Conservation (phyloP, 2,797 vertebrate species). For the Schizopygopsis malacanthus region DNA sequence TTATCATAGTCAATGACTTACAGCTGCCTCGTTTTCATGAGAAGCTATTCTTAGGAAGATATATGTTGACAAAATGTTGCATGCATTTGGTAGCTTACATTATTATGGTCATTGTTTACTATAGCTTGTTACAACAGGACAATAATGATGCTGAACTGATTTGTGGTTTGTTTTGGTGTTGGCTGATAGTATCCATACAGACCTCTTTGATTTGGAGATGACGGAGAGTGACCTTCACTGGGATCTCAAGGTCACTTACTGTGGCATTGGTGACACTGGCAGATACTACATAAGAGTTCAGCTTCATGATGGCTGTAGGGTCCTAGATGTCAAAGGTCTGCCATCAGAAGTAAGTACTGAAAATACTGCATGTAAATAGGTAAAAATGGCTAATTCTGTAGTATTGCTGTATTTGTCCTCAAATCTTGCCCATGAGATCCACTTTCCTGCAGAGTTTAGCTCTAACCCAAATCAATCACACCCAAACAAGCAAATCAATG, state of each 20-base stretch:
- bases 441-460: neutral
- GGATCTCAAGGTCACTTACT: constrained; percentile 78
- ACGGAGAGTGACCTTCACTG: constrained; percentile 80
- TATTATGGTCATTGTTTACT: neutral
- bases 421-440: too few relatives aligned
- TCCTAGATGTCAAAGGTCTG: constrained; percentile 70
- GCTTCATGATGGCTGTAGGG: constrained; percentile 38
- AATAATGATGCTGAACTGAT: neutral
- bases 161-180: neutral
- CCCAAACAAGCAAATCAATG: neutral
- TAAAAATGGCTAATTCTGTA: neutral
- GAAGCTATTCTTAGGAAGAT: neutral
- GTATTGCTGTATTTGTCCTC: neutral
- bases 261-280: constrained; percentile 81
- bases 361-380: neutral
- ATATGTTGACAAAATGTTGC: constrained; percentile 7
- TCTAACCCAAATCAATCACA: neutral
- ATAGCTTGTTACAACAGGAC: neutral
- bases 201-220: constrained; percentile 74
- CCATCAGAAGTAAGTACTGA: neutral
- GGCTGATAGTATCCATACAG: constrained; percentile 22
- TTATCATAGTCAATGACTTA: neutral
- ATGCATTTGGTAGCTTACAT: neutral
- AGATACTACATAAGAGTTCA: constrained; percentile 86
- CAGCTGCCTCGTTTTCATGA: neutral